These are phyloP conservation scores for Thecophora atra DNA, from an alignment of 2,888 invertebrate species.

Conservation along the genomic window DNA sequence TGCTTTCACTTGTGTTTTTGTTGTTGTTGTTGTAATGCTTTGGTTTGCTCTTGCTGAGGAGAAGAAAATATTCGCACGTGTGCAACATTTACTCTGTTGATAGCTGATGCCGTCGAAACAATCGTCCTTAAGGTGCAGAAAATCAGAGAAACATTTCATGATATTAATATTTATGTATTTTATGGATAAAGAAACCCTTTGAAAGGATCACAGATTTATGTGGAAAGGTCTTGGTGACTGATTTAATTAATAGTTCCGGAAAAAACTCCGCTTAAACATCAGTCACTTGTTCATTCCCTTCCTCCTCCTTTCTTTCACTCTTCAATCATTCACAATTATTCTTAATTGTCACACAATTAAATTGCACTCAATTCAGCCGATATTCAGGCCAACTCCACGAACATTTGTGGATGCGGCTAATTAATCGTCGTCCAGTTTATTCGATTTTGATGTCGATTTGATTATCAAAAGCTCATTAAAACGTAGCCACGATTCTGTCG, in stretches of 20 bases:
- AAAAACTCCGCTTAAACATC: too few relatives aligned
- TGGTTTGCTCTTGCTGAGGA: background rate
- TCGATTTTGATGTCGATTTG: slow-evolving; percentile 52
- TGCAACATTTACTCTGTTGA: background rate
- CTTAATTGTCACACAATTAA: slow-evolving; percentile 55
- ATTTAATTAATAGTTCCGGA: too few relatives aligned
- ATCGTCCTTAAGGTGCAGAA: too few relatives aligned
- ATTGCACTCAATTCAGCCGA: slow-evolving; percentile 39
- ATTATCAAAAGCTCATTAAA: slow-evolving; percentile 57
- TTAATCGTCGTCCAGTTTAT: slow-evolving; percentile 58
- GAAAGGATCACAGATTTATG: too few relatives aligned
- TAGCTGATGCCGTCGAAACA: background rate
- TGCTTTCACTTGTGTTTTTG: slow-evolving; percentile 39
- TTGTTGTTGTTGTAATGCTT: slow-evolving; percentile 34
- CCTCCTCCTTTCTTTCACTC: background rate
- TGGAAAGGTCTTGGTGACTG: too few relatives aligned
- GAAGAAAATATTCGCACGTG: background rate
- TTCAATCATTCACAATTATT: background rate
- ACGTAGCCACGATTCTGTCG: slow-evolving; percentile 15
- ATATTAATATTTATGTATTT: too few relatives aligned
- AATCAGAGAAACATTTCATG: too few relatives aligned
- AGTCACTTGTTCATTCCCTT: too few relatives aligned
- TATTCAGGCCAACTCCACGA: slow-evolving; percentile 2
- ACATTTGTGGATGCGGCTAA: slow-evolving; percentile 48
- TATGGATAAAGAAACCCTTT: too few relatives aligned